Evolutionary conservation across 2,797 vertebrate genomes (phyloP).

Genomic region (Mycteria americana): DNA sequence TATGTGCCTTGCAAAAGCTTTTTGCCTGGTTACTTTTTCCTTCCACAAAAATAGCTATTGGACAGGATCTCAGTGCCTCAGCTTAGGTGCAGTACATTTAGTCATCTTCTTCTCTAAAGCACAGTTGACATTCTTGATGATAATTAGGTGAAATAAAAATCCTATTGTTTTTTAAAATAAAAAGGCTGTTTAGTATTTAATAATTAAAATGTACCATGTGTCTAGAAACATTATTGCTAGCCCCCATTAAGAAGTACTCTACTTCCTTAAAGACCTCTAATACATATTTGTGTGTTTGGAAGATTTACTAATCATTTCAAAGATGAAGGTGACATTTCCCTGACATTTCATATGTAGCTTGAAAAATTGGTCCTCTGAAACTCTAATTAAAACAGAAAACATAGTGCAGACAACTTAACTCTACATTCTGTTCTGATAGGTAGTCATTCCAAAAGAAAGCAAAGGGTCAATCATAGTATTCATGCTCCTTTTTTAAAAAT

Average conservation of each 20-base stretch:
- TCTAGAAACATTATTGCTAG: neutral
- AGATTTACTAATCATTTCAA: neutral
- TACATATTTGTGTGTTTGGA: neutral
- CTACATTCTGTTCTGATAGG: neutral
- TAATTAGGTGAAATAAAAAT: neutral
- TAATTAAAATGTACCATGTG: neutral
- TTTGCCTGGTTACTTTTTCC: neutral
- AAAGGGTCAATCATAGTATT: neutral
- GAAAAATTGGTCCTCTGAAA: neutral
- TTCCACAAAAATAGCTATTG: neutral
- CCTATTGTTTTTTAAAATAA: neutral
- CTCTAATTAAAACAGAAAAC: neutral
- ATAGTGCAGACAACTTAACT: neutral
- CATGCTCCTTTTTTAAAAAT: neutral
- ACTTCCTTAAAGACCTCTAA: neutral
- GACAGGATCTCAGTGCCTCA: neutral
- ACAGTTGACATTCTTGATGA: neutral
- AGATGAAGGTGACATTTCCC: conserved; percentile 13
- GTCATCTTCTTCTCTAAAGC: neutral
- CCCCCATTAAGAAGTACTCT: neutral
- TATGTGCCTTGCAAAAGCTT: neutral
- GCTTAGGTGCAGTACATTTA: neutral
- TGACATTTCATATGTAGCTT: neutral
- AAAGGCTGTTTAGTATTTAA: neutral
- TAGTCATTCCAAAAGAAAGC: neutral